These are phyloP conservation scores for Nipponia nippon DNA, from an alignment of 2,113 vertebrate genomes.

Conservation along the genomic window DNA sequence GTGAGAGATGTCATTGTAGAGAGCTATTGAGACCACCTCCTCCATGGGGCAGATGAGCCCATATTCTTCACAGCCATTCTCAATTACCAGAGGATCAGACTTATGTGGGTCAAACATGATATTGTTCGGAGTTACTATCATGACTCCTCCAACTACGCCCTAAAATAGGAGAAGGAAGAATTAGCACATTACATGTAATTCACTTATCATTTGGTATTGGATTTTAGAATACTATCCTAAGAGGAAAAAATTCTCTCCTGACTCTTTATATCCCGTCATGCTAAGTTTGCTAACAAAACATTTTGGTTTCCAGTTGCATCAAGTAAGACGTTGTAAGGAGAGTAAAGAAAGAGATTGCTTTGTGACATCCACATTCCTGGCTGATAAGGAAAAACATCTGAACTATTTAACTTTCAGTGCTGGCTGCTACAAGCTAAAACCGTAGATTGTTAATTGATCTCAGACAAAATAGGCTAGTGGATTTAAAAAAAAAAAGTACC, in stretches of 20 bases:
- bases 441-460: not conserved
- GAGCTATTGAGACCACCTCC: constrained; percentile 92
- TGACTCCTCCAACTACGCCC: constrained; percentile 96
- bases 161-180: constrained; percentile 44
- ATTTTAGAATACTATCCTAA: not conserved
- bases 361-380: not conserved
- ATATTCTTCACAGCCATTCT: constrained; percentile 97
- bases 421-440: not conserved
- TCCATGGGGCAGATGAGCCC: constrained; percentile 97
- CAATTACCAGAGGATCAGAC: constrained; percentile 95
- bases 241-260: not conserved
- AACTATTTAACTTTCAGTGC: not conserved
- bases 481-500: not conserved
- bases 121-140: constrained; percentile 98
- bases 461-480: not conserved
- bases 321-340: not conserved
- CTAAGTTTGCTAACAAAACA: not conserved
- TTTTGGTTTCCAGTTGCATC: not conserved
- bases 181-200: not conserved
- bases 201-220: not conserved
- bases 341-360: not conserved
- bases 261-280: not conserved
- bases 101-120: constrained; percentile 99
- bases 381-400: not conserved
- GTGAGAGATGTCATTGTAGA: constrained; percentile 95